phyloP scores from a whole-genome alignment of 1,140 invertebrate genomes.

The Eufriesea mexicana region DNA sequence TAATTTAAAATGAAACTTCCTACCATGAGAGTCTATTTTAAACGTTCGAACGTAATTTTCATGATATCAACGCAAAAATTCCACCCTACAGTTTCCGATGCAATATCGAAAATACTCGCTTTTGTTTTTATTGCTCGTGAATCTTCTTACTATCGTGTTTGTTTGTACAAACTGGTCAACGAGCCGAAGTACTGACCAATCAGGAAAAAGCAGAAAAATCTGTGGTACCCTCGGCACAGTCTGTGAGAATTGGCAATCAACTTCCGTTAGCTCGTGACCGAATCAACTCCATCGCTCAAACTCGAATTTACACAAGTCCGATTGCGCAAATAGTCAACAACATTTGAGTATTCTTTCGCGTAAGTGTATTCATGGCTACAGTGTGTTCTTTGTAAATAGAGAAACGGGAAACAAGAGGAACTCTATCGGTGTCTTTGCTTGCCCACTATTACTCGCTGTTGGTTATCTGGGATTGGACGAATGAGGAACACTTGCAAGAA shows the following conservation, averaged over 20 bases:
- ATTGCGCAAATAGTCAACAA: neutral
- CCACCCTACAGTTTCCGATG: too few relatives aligned
- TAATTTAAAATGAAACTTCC: too few relatives aligned
- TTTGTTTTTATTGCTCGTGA: too few relatives aligned
- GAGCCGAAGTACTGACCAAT: neutral
- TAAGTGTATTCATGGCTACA: neutral
- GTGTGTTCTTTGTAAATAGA: neutral
- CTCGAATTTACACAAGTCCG: neutral
- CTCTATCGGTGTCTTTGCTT: neutral
- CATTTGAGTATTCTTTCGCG: constrained; percentile 1
- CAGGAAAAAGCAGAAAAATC: neutral
- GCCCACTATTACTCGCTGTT: neutral
- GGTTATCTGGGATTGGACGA: neutral
- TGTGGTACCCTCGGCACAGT: too few relatives aligned
- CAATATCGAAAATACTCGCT: too few relatives aligned
- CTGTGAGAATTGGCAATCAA: neutral
- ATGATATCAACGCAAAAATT: too few relatives aligned
- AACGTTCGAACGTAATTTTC: too few relatives aligned
- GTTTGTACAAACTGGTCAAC: too few relatives aligned
- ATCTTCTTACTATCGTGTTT: too few relatives aligned
- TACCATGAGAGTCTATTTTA: too few relatives aligned
- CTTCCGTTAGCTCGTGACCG: neutral
- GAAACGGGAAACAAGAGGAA: neutral
- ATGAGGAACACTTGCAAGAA: neutral
- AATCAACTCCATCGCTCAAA: neutral